Percentiles rank a stretch among this genome's conserved stretches.
These are phyloP conservation scores for Dromococcyx pavoninus DNA, from an alignment of 2,797 vertebrate species.

Conservation along the genomic window DNA sequence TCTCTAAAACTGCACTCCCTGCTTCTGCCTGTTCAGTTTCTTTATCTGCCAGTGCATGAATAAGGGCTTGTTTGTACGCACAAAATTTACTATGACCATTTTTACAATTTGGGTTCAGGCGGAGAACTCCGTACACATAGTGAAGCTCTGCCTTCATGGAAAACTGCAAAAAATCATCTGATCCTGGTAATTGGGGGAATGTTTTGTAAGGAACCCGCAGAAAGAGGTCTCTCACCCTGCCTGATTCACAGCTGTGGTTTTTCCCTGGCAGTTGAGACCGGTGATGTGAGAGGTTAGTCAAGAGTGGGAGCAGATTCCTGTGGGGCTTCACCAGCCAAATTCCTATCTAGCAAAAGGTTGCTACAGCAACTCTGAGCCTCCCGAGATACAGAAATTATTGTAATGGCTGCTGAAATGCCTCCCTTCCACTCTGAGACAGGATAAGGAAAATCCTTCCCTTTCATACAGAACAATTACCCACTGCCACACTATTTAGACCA, in stretches of 20 bases:
- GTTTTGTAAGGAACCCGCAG: constrained; percentile 17
- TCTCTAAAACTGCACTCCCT: not conserved
- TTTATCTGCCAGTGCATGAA: not conserved
- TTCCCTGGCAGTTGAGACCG: constrained; percentile 23
- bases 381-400: constrained; percentile 35
- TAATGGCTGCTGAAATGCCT: constrained; percentile 39
- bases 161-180: not conserved
- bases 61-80: not conserved
- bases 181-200: not conserved
- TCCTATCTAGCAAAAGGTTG: constrained; percentile 58
- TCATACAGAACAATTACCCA: not conserved
- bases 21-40: not conserved
- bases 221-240: not conserved
- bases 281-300: constrained; percentile 58
- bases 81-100: constrained; percentile 12
- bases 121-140: not conserved
- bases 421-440: not conserved
- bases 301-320: constrained; percentile 55
- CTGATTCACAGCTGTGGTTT: constrained; percentile 31
- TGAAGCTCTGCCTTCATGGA: not conserved
- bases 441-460: constrained; percentile 22
- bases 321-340: constrained; percentile 62
- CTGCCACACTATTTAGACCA: not conserved
- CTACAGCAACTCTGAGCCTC: constrained; percentile 64
- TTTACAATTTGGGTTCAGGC: not conserved